Base-by-base conservation (phyloP, 2,888 invertebrate species). In the Nomada flava region DNA sequence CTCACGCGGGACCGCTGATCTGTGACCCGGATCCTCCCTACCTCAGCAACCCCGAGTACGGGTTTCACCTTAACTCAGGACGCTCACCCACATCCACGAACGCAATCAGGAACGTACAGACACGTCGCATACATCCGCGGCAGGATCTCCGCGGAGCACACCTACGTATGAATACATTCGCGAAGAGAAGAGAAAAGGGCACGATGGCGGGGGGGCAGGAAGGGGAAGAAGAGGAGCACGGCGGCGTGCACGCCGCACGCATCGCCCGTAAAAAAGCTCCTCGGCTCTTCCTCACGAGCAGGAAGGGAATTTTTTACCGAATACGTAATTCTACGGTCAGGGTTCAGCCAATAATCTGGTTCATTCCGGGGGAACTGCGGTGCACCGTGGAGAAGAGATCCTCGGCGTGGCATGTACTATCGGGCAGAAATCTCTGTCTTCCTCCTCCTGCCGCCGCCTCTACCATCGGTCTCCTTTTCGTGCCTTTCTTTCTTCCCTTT, bases 1-100 rank as follows among this genome's bases (percentile, higher is more conserved):
- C 90, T 91, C 91, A 90, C 88, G 90, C 92, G 91, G 91, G 91
- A 91, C 91, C 91, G 92, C 92, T 93, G 93, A 93, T 93, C 93
- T 93, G 92, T 92, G 93, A 93, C 93, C 93, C 93, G 93, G 93
- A 93, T 93, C 93, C 93, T 93, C 92, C 93, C 93, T 92, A 92
- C 93, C 92, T 90, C 90, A 89, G 85, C 90, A 89, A 90, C 89
- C 86, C 87, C 82, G 86, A 86, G 86, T 89, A 84, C 90, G 89
- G 85, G 86, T 89, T 90, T 90, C 89, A 87, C 90, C 88, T 90
- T 86, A 87, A 86, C 90, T 86, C 87, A 84, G 83, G 82, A 86
- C 89, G 80, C 83, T 86, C 87, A 82, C 86, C 76, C 88, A 87
- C 88, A 82, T 86, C 75, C 83, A 76, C 79, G 82, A 57, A 75